Evolutionary conservation across 2,888 invertebrate genomes (phyloP).

Genomic region (Andrena dorsata): DNA sequence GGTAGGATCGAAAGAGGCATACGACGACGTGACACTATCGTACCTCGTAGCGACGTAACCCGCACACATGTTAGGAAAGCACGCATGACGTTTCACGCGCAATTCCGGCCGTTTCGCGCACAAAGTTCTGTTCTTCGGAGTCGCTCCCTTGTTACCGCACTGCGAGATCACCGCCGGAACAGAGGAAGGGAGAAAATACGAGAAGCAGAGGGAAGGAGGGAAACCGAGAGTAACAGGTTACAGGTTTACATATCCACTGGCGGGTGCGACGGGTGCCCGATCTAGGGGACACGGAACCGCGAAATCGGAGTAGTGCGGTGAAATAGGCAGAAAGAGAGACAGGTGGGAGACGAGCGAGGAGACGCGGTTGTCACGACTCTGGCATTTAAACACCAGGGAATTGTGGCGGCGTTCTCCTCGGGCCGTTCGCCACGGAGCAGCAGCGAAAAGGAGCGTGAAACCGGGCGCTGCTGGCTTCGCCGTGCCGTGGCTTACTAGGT

Average conservation of each 20-base stretch:
- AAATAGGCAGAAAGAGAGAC: slow-evolving; percentile 12
- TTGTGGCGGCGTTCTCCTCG: slow-evolving; percentile 15
- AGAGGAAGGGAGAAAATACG: slow-evolving; percentile 9
- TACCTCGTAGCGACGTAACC: slow-evolving; percentile 56
- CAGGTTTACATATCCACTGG: no score
- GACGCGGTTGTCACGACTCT: slow-evolving; percentile 46
- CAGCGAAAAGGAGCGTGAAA: slow-evolving; percentile 35
- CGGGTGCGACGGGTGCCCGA: no score
- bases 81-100: slow-evolving; percentile 57
- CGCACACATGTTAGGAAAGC: slow-evolving; percentile 46
- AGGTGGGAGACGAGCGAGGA: slow-evolving; percentile 17
- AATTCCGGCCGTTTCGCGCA: slow-evolving; percentile 33
- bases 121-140: slow-evolving; percentile 24
- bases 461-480: slow-evolving; percentile 56
- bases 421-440: slow-evolving; percentile 24
- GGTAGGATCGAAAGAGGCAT: slow-evolving; percentile 54
- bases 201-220: not conserved
- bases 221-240: not conserved
- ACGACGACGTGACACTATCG: slow-evolving; percentile 48
- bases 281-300: not conserved
- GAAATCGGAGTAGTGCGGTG: slow-evolving; percentile 1
- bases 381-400: slow-evolving; percentile 42
- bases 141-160: slow-evolving; percentile 10
- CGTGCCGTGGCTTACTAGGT: slow-evolving; percentile 1
- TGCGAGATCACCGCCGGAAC: slow-evolving; percentile 33